Base-by-base conservation (phyloP, 2,888 invertebrate species). In the Eilema caniola region DNA sequence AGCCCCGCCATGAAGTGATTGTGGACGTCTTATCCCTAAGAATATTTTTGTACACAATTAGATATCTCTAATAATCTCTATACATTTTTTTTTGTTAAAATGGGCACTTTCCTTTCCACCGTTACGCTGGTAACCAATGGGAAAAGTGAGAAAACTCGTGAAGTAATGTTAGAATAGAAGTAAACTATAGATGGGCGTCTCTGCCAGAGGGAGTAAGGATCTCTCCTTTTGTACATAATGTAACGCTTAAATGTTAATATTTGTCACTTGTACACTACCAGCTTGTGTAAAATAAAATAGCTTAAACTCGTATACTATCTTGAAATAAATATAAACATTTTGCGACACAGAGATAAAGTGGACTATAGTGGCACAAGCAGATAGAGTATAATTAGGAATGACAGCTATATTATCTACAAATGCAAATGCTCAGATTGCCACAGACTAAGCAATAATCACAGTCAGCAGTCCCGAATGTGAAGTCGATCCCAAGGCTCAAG, bases 361-460 rank as follows among this genome's bases (percentile, higher is more conserved):
- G 31, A 28, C 11, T 24, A 4, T 57, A 57, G 7, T 24, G 16
- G 57, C 33, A 57, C n/a, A 41, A 64, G 28, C 47, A 53, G 65
- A 65, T 57, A 57, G 5, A n/a, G 16, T 11, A 31, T 33, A 0
- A 57, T 33, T 33, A 67, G 68, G 65, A 66, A 66, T 63, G 70
- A 71, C 75, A 73, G 47, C 47, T 67, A 71, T 69, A 75, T 80
- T 70, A 71, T 62, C 71, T 73, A 73, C 76, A 37, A 78, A 81
- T 81, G 76, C 75, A 73, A 81, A 81, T 83, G 65, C 71, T 81
- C 62, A 75, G 69, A 71, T 75, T 72, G 61, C 28, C 56, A 31
- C 67, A 53, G 33, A 72, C 69, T 69, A 66, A 75, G 72, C 69
- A 83, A 76, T 74, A 77, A 73, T 70, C 63, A 31, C 68, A 67